phyloP scores from a whole-genome alignment of 2,797 vertebrate species.

The Phyllotis vaccarum region DNA sequence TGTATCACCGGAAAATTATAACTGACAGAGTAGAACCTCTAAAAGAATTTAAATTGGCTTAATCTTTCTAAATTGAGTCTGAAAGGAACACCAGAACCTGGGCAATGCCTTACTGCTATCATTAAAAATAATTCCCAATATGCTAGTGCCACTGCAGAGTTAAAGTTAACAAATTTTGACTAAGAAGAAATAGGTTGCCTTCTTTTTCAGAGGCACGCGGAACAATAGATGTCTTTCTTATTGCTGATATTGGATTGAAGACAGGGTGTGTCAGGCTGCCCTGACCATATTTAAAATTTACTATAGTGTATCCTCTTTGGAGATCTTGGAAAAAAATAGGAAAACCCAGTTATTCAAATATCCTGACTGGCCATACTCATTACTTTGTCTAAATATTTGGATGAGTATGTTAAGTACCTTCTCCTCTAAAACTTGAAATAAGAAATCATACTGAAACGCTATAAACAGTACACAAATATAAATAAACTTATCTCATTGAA shows the following conservation, averaged over 20 bases:
- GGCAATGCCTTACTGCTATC: background rate
- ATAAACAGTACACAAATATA: background rate
- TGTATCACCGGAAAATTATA: background rate
- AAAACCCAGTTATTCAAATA: background rate
- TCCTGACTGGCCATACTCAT: background rate
- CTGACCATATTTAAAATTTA: background rate
- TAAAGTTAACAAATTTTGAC: background rate
- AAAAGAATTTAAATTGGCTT: background rate
- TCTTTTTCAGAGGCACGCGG: background rate
- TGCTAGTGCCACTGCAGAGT: background rate
- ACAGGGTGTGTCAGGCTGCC: background rate
- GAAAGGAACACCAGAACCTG: background rate
- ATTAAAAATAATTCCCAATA: background rate
- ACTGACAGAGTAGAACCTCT: background rate
- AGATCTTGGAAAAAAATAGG: background rate
- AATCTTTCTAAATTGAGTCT: background rate
- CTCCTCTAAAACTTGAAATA: conserved; percentile 10
- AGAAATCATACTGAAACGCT: background rate
- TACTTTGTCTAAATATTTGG: conserved; percentile 20
- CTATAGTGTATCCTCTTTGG: background rate
- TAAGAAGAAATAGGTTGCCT: background rate
- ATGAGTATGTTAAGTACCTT: background rate
- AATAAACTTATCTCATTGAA: background rate
- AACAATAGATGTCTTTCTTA: background rate
- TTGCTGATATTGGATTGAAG: background rate